Evolutionary conservation across 2,113 vertebrate species (phyloP), one percentile per base, ranked within the genome.

Genomic region (Indicator indicator): DNA sequence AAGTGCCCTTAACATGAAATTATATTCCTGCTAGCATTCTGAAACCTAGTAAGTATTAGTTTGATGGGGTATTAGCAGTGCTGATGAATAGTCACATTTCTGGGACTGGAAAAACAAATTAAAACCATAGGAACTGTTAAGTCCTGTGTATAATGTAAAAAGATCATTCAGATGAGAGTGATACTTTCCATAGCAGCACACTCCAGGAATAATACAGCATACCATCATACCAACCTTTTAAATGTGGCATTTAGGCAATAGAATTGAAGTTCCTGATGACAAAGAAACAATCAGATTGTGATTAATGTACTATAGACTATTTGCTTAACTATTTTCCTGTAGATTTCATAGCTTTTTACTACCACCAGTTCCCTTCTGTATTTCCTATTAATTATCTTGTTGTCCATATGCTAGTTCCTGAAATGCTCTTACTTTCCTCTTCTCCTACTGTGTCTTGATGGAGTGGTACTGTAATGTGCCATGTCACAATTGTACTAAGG

Each of bases 321-420:
- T 95, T 94, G 23, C 62, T 92, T 94, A 89, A 89, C 69, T 94
- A 75, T 86, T 88, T 94, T 89, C 48, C 76, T 69, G 90, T 89
- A 94, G 89, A 79, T 95, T 96, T 94, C 74, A 93, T 76, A 94
- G 79, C 88, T 90, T 90, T 96, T 96, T 88, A 74, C 46, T 89
- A 78, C 27, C 91, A 94, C 83, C 75, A 89, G 92, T 95, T 88
- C 88, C 74, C 90, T 94, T 93, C 54, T 86, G 56, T 67, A 52
- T 86, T 92, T 93, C 59, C 19, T 94, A 48, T 85, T 94, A 94
- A 97, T 95, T 94, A 71, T 48, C 59, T 84, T 75, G 21, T 73
- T 76, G 86, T 70, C 89, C 88, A 89, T 94, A 95, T 94, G 83
- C 59, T 89, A 81, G 50, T 90, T 94, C 85, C 92, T 94, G 67